Evolutionary conservation across 2,797 vertebrate genomes (phyloP).

Genomic region (Alauda arvensis): DNA sequence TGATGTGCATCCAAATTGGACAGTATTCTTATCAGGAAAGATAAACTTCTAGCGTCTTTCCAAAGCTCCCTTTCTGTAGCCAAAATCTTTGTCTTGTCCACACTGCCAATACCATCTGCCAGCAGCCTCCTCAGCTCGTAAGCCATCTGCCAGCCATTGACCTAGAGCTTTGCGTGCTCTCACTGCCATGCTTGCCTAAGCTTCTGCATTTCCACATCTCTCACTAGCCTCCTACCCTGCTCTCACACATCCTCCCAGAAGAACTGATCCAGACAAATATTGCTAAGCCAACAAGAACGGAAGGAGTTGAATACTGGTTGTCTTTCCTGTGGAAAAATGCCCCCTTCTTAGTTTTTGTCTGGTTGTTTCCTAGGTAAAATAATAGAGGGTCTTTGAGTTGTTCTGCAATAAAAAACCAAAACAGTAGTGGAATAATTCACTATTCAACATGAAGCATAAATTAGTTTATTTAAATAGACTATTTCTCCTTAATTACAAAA

Average conservation of each 20-base stretch:
- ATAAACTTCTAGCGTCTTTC: conserved; percentile 61
- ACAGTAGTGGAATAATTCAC: neutral
- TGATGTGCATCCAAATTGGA: conserved; percentile 32
- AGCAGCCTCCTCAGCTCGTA: conserved; percentile 63
- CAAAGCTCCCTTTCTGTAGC: conserved; percentile 59
- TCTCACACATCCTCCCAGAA: conserved; percentile 57
- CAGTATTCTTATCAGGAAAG: conserved; percentile 30
- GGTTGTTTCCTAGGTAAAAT: neutral
- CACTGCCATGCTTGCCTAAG: conserved; percentile 49
- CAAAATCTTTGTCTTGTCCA: conserved; percentile 71
- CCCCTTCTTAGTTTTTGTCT: neutral
- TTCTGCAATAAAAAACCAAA: neutral
- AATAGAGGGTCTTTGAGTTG: neutral
- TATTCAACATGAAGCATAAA: neutral
- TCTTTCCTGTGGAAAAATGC: neutral
- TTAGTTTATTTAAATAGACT: neutral
- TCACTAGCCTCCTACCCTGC: conserved; percentile 46
- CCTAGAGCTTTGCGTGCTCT: conserved; percentile 59
- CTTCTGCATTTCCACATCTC: conserved; percentile 49
- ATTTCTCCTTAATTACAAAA: neutral
- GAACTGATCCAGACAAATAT: conserved; percentile 56
- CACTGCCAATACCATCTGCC: conserved; percentile 75
- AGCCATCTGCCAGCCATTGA: conserved; percentile 77
- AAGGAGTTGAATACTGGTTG: conserved; percentile 14
- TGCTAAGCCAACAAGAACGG: conserved; percentile 33